Evolutionary conservation across 1,140 invertebrate genomes (phyloP).

Genomic region (Pantala flavescens): DNA sequence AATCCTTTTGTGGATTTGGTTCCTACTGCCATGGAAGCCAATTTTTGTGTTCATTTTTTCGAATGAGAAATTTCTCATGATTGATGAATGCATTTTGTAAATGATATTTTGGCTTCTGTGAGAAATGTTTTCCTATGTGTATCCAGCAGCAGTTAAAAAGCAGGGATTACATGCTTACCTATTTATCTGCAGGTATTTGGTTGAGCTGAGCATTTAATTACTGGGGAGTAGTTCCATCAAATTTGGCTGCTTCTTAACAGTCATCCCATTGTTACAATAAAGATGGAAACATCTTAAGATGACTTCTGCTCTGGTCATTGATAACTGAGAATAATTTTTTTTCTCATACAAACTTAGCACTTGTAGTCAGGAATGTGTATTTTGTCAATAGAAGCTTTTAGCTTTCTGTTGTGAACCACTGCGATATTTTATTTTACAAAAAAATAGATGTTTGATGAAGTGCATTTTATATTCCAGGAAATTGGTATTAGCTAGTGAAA

Average conservation of each 20-base stretch:
- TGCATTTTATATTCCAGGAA: no score
- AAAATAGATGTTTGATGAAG: no score
- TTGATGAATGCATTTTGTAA: neutral
- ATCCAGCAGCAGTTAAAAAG: neutral
- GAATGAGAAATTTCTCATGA: neutral
- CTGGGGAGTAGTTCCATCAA: neutral
- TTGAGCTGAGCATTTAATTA: neutral
- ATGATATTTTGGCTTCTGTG: neutral
- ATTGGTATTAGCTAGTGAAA: no score
- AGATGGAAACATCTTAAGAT: neutral
- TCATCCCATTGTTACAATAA: neutral
- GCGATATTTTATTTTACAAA: no score
- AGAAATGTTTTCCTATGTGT: conserved; percentile 2
- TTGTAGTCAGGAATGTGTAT: no score
- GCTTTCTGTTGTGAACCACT: no score
- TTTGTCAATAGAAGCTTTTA: no score
- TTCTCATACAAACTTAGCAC: neutral
- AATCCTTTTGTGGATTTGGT: neutral
- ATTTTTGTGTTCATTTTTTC: neutral
- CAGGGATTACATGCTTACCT: neutral
- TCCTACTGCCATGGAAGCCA: neutral
- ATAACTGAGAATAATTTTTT: neutral
- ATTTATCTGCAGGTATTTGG: conserved; percentile 1
- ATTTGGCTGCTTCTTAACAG: neutral
- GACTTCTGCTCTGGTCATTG: neutral